Conservation (phyloP, 92 coral and sea anemone genomes). For the Phenganax stokvisi region DNA sequence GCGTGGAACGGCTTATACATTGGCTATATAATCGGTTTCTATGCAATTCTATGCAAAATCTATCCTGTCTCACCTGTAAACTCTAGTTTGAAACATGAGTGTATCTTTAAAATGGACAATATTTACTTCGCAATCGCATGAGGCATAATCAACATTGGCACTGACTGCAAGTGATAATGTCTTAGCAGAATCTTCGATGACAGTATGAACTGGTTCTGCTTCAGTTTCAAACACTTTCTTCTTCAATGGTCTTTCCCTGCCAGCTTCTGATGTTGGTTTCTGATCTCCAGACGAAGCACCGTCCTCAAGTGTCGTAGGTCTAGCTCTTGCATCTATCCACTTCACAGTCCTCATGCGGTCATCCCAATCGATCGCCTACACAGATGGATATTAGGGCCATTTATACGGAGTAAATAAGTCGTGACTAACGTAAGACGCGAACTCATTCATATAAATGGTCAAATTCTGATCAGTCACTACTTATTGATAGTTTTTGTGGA, state of each 20-base stretch:
- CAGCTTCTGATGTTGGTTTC: conserved; percentile 37
- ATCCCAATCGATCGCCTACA: conserved; percentile 97
- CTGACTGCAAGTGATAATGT: conserved; percentile 70
- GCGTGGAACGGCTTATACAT: no score
- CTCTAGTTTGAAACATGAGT: conserved; percentile 90
- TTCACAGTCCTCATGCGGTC: conserved; percentile 96
- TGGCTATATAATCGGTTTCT: no score
- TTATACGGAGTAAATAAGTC: background rate
- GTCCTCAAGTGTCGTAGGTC: conserved; percentile 51
- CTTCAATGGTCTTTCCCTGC: conserved; percentile 64
- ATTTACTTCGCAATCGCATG: conserved; percentile 64
- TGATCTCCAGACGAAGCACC: conserved; percentile 54
- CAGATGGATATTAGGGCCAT: background rate
- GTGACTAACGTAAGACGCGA: background rate
- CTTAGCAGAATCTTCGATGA: conserved; percentile 73
- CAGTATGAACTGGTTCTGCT: conserved; percentile 79
- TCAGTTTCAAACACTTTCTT: conserved; percentile 87
- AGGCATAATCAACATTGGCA: conserved; percentile 78
- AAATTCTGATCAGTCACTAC: no score
- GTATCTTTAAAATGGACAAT: conserved; percentile 85
- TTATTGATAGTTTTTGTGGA: no score
- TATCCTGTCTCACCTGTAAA: conserved; percentile 63
- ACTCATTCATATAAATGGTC: no score
- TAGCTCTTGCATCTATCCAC: conserved; percentile 72
- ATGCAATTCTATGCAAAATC: background rate